Base-by-base conservation (phyloP, 2,888 invertebrate genomes). In the Calephelis perditalis region DNA sequence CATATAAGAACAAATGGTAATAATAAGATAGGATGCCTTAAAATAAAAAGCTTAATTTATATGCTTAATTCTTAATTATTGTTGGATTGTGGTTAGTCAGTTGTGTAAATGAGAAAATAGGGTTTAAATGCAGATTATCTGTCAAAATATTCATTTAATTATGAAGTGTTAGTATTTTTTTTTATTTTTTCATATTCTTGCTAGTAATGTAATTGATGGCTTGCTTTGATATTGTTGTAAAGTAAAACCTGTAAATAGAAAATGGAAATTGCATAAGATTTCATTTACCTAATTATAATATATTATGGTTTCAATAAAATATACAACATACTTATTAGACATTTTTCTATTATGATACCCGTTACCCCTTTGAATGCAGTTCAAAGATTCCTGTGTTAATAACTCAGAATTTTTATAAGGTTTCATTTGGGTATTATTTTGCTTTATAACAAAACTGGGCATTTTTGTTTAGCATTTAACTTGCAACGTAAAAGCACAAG, bases 1-100 rank as follows among this genome's bases (percentile, higher is more conserved):
- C 78, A 76, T 69, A 69, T 62, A 62, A 62, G 65, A 67, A 62
- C 65, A 66, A 67, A 63, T 57, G 46, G 36, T 62, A 59, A 57
- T 59, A 61, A 55, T 61, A 56, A 57, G 47, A 56, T 63, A 62
- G 52, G 57, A 36, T 56, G 43, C 61, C 59, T 59, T 60, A 60
- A 62, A 57, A 56, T 58, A 63, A 60, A 49, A 43, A 70, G 72
- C 70, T 67, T 70, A 69, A 70, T 67, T 72, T 70, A 56, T 68
- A 44, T 44, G 56, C 52, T 58, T 59, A 54, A 54, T 45, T 59
- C 54, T 59, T 59, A 49, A 35, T 54, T 58, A 49, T 26, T 49
- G 49, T 49, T 49, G 49, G 49, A 49, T 49, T 49, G 10, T 49
- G 26, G 49, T 49, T 49, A 49, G 26, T 49, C 15, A 26, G 49